A percentile compares a stretch with the other conserved stretches of the same genome.
Evolutionary conservation across 2,888 invertebrate genomes (phyloP).

Genomic region (Apoda limacodes): DNA sequence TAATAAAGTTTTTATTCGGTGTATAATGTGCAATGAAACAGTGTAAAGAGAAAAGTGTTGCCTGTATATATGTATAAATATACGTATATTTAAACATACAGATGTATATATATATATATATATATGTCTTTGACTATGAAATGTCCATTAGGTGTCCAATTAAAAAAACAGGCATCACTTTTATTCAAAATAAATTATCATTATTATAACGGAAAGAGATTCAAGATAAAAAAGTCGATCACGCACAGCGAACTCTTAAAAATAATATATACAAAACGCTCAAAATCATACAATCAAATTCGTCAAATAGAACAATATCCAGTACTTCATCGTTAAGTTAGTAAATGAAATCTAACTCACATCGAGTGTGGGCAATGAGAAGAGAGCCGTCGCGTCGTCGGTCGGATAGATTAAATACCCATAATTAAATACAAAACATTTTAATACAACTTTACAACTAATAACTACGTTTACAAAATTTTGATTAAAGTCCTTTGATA

Average conservation of each 20-base stretch:
- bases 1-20: not conserved
- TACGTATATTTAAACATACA: too few relatives aligned
- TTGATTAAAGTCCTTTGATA: constrained; percentile 59
- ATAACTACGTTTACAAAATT: constrained; percentile 64
- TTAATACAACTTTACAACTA: constrained; percentile 69
- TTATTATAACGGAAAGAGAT: constrained; percentile 57
- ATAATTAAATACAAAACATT: constrained; percentile 65
- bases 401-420: constrained; percentile 62
- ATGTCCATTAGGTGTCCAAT: constrained; percentile 6
- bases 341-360: constrained; percentile 45
- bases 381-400: constrained; percentile 66
- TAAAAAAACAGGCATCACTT: constrained; percentile 16
- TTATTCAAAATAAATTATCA: too few relatives aligned
- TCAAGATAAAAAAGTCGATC: constrained; percentile 53
- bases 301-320: constrained; percentile 32
- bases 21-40: too few relatives aligned
- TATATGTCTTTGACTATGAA: too few relatives aligned
- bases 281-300: constrained; percentile 57
- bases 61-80: too few relatives aligned
- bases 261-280: constrained; percentile 66
- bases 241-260: constrained; percentile 63
- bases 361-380: constrained; percentile 52
- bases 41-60: too few relatives aligned
- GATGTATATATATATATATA: too few relatives aligned
- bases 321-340: constrained; percentile 28